Evolutionary conservation across 2,888 invertebrate genomes (phyloP), one percentile per base, ranked within the genome.

Genomic region (Phaedon cochleariae): DNA sequence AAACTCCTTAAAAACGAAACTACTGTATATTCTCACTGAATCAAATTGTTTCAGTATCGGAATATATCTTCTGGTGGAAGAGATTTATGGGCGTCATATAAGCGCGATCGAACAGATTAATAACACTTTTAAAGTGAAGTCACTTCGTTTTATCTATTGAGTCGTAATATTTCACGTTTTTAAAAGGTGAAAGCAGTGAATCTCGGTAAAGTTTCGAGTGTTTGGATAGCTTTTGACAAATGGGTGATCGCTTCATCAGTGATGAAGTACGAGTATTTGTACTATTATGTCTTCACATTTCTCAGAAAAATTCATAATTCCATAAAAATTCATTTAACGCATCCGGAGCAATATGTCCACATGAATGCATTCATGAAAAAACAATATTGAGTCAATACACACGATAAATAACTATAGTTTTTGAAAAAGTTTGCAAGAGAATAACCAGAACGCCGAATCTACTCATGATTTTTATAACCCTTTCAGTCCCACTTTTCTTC

Each of bases 81-180:
- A 41, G 41, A 41, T 41, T 41, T 41, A 41, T 41, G 15, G 41
- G 12, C 41, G 41, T 41, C 41, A 41, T 55, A 64, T 59, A 62
- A 59, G 55, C 57, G 55, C 46, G 67, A 63, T 69, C 61, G 64
- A 66, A 41, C 41, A 69, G 71, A 71, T 71, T 71, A 69, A 71
- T 71, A 67, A 71, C 69, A 69, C 71, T 69, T 66, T 69, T 69
- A 69, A 71, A 70, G 68, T 66, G 62, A 59, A 70, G 59, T 66
- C 68, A 45, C 62, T 62, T 66, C 65, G 64, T 63, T 70, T 67
- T 63, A 64, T 70, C 65, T 62, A 66, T 69, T 62, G 65, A 64
- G 65, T 62, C 63, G 62, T 71, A 71, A 68, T 65, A 68, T 69
- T 71, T 69, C 64, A 65, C 69, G 67, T 71, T 71, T 68, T 67